Base-by-base conservation (phyloP, 1,140 invertebrate genomes). In the Wasmannia auropunctata region DNA sequence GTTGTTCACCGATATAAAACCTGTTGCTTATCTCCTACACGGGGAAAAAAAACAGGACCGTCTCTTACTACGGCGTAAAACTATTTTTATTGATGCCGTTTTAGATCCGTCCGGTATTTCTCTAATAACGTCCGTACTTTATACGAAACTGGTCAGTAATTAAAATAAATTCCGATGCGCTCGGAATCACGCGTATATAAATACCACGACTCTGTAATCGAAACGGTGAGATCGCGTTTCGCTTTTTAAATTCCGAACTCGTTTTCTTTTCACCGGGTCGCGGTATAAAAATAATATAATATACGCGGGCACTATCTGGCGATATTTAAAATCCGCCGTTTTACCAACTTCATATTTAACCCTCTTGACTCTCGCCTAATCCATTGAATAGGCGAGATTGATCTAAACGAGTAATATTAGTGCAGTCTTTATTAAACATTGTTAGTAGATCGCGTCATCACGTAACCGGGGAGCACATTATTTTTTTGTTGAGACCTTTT, bases 301-400 rank as follows among this genome's bases (percentile, higher is more conserved):
- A 76, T 14, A 75, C 3, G 10, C 34, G 16, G 25, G 5, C 0
- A 19, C 31, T 51, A 25, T 49, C 46, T 46, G 62, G n/a, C 28
- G 11, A 77, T 58, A 58, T 22, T 60, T 81, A 62, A 79, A 74
- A 72, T 74, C 43, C 14, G n/a, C 28, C 11, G 31, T n/a, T 60
- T 81, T 49, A 34, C 46, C 72, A 86, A 34, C 56, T 43, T 74
- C 40, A 49, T 31, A 86, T 46, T 85, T 87, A 85, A 85, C 86
- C 86, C 56, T 75, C 19, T 14, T 76, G 60, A 49, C 16, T 80
- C 31, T 80, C 31, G 25, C 51, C 3, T 54, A 86, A 88, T 72
- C 56, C 86, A 77, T 83, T 65, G 58, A 80, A 89, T 86, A 84
- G 63, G 14, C 54, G 63, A 54, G 77, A 89, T 89, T 77, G 70